Base-by-base conservation (phyloP, 2,888 invertebrate species). In the Melanostoma scalare region DNA sequence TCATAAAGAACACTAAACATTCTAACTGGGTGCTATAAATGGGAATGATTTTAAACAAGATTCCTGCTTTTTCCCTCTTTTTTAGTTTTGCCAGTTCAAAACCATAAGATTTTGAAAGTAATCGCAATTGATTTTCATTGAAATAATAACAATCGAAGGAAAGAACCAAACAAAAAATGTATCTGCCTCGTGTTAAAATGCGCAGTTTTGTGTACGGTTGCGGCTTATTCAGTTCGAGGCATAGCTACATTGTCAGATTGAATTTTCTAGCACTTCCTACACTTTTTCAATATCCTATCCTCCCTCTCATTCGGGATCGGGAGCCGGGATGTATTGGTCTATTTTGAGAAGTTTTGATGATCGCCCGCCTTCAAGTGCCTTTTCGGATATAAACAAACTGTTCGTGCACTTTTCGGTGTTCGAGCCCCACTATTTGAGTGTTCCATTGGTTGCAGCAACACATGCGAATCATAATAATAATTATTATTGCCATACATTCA, bases 391-490 rank as follows among this genome's bases (percentile, higher is more conserved):
- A 71, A 80, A 76, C 80, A 76, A 79, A 75, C 56, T 69, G 58
- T 68, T 65, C 44, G 38, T 63, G 69, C 73, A 79, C 71, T 78
- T 74, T 20, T 20, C 20, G 20, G 20, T 60, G 60, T 78, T 71
- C 79, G 79, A 65, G 53, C 63, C 46, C 53, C 65, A 65, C 60
- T 65, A 53, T 71, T 31, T 31, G 48, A 44, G 52, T 44, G 38
- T 55, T 56, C 73, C 68, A 71, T 60, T 84, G 53, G 10, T 40
- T 67, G 38, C 60, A 67, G 35, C 38, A 53, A 48, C 84, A 84
- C 74, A 84, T 84, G 78, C 69, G 65, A 84, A 84, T 79, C 84
- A 67, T 84, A 79, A 75, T 82, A 82, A 73, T 73, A 69, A 78
- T 84, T 71, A 84, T 84, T 73, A 82, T 73, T 78, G 56, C 74